Percentiles rank a stretch among this genome's conserved stretches.
Evolutionary conservation across 2,888 invertebrate species (phyloP).

Genomic region (Cancer borealis): DNA sequence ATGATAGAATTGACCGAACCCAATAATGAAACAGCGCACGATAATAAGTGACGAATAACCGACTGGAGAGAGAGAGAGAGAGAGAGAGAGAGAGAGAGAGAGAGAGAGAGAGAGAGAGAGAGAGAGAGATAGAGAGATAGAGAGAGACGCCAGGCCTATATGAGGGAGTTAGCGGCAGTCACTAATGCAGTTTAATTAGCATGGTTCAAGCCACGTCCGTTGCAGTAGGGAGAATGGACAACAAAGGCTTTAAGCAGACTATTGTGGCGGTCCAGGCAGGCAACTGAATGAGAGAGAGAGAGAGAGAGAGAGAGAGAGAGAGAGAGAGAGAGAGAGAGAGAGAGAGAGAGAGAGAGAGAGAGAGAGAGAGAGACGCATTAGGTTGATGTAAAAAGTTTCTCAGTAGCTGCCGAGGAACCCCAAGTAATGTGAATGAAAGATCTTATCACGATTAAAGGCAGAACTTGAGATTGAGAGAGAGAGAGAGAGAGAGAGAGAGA

Average conservation of each 20-base stretch:
- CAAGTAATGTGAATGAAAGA: not conserved
- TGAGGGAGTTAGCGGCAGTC: not conserved
- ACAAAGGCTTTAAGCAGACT: not conserved
- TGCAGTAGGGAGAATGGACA: not conserved
- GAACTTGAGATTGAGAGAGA: not conserved
- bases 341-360: conserved; percentile 40
- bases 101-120: conserved; percentile 4
- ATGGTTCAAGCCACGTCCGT: not conserved
- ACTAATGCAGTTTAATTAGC: conserved; percentile 12
- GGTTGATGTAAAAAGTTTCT: not conserved
- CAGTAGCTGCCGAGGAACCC: not conserved
- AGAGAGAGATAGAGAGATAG: not conserved
- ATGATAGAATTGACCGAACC: not conserved
- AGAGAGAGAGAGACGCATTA: conserved; percentile 36
- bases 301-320: conserved; percentile 21
- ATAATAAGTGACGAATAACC: not conserved
- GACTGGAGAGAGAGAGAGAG: not conserved
- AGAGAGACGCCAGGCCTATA: not conserved
- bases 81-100: not conserved
- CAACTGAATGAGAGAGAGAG: not conserved
- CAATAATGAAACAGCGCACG: not conserved
- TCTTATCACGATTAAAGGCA: not conserved
- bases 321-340: conserved; percentile 40
- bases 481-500: conserved; percentile 14
- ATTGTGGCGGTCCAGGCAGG: not conserved